A percentile compares a stretch with the other conserved stretches of the same genome.
These are phyloP conservation scores for Drosophila borealis DNA, from an alignment of 2,888 invertebrate species.

Conservation along the genomic window DNA sequence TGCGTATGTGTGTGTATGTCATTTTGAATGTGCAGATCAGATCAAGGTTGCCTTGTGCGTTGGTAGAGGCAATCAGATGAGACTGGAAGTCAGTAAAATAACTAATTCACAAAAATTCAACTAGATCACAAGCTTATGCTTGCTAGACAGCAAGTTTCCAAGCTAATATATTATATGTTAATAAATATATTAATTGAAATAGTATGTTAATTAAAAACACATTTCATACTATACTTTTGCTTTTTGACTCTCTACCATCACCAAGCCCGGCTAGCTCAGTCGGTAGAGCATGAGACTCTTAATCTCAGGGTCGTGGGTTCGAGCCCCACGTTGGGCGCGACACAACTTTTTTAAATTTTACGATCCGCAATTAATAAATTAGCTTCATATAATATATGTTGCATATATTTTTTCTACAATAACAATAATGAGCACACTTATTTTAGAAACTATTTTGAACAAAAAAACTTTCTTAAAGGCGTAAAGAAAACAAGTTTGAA, in stretches of 20 bases:
- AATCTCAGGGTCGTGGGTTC: constrained; percentile 85
- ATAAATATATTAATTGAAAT: no score
- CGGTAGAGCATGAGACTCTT: constrained; percentile 85
- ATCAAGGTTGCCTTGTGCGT: constrained; percentile 41
- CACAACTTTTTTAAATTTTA: constrained; percentile 7
- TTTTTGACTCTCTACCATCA: not conserved
- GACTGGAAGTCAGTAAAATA: constrained; percentile 1
- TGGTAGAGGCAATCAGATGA: not conserved
- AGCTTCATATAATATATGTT: no score
- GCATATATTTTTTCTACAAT: no score
- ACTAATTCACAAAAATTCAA: constrained; percentile 4
- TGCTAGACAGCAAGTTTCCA: not conserved
- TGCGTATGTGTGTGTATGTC: constrained; percentile 2
- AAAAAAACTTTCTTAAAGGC: no score
- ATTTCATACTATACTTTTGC: no score
- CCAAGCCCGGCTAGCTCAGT: constrained; percentile 85
- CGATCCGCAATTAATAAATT: no score
- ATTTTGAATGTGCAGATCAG: constrained; percentile 5
- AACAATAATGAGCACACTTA: no score
- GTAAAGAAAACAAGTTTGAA: no score
- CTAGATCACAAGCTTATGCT: not conserved
- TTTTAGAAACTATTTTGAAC: no score
- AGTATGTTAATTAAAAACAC: no score
- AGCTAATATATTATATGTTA: no score
- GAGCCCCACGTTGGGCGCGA: constrained; percentile 85